phyloP scores from a whole-genome alignment of 2,113 vertebrate species.

The Phoxinus phoxinus region DNA sequence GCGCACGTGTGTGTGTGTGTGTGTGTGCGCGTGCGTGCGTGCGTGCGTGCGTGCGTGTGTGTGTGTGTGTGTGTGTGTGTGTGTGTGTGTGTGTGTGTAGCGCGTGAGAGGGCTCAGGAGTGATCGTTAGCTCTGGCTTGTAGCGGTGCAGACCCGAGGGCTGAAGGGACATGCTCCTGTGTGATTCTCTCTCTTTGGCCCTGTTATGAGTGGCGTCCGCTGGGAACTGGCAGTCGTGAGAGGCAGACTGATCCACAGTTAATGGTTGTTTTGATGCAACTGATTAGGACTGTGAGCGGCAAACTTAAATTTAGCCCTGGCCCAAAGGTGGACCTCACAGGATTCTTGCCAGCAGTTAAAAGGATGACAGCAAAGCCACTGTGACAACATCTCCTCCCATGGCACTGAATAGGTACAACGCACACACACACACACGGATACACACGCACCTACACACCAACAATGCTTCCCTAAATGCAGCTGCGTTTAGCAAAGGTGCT shows the following conservation, averaged over 20 bases:
- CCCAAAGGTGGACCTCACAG: constrained; percentile 59
- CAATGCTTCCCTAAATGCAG: constrained; percentile 23
- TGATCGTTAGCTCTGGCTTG: constrained; percentile 50
- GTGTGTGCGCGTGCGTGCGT: constrained; percentile 30
- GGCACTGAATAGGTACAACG: constrained; percentile 34
- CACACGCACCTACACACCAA: not conserved
- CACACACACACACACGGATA: constrained; percentile 17
- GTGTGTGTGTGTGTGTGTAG: constrained; percentile 24
- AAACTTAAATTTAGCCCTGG: constrained; percentile 63
- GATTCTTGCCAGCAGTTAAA: constrained; percentile 56
- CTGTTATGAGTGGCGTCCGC: constrained; percentile 40
- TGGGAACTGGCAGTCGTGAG: constrained; percentile 37
- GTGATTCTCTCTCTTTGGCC: constrained; percentile 42
- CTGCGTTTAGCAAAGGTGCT: not conserved
- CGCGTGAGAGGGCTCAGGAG: constrained; percentile 40
- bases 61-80: not conserved
- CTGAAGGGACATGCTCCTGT: constrained; percentile 44
- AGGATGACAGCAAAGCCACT: constrained; percentile 55
- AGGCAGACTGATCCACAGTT: constrained; percentile 63
- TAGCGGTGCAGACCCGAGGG: constrained; percentile 52
- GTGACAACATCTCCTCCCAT: constrained; percentile 43
- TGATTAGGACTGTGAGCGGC: constrained; percentile 70
- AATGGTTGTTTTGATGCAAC: constrained; percentile 76
- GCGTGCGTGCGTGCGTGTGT: not conserved
- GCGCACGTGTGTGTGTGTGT: not conserved